Conservation (phyloP, 2,113 vertebrate species). For the Eudyptes chrysolophus region DNA sequence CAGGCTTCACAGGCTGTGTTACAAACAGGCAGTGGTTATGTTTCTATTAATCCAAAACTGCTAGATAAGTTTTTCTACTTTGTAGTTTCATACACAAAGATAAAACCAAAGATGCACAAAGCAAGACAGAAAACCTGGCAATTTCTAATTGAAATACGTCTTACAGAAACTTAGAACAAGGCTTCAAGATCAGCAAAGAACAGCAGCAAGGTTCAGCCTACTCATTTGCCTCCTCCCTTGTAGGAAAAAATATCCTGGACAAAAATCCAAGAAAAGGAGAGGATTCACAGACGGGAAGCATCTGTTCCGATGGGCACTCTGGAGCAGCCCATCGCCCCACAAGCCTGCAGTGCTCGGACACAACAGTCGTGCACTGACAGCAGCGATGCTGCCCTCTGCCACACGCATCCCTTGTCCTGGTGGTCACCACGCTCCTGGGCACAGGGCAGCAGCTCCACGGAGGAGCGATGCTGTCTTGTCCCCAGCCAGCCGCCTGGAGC, state of each 20-base stretch:
- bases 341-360: background rate
- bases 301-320: rapidly evolving
- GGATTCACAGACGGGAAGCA: background rate
- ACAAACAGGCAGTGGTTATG: background rate
- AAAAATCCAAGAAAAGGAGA: background rate
- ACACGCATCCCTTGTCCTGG: no score
- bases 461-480: background rate
- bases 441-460: background rate
- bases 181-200: background rate
- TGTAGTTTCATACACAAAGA: background rate
- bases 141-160: background rate
- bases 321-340: background rate
- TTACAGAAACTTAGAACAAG: background rate
- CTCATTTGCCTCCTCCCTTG: no score
- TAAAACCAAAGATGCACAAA: background rate
- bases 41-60: background rate
- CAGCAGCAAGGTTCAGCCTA: background rate
- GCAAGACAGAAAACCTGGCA: background rate
- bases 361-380: no score
- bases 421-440: background rate
- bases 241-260: background rate
- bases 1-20: no score
- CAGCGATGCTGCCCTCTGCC: background rate
- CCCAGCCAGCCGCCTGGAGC: no score
- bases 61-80: background rate